These are phyloP conservation scores for Vidua macroura DNA, from an alignment of 2,113 vertebrate species.

Conservation along the genomic window DNA sequence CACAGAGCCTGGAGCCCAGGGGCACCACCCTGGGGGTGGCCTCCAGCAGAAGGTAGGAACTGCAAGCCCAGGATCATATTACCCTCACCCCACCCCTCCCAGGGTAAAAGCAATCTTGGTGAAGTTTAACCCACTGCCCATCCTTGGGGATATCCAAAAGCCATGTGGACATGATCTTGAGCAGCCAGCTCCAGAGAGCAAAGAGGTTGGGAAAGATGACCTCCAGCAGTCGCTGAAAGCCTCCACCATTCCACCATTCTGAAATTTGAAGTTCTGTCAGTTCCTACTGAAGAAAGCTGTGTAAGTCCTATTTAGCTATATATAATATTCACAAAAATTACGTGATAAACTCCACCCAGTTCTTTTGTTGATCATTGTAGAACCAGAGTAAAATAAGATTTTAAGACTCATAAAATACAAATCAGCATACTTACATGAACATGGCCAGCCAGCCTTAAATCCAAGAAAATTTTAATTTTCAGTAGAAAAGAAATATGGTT, in stretches of 20 bases:
- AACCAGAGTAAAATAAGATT: not conserved
- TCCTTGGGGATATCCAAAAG: not conserved
- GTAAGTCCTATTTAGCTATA: not conserved
- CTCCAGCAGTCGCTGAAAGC: not conserved
- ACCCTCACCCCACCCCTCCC: no score
- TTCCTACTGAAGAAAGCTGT: not conserved
- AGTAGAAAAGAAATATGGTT: not conserved
- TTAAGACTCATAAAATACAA: not conserved
- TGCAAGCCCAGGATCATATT: not conserved
- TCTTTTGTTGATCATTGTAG: not conserved
- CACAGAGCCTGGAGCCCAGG: not conserved
- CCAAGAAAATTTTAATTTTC: not conserved
- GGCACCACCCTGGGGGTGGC: accelerated
- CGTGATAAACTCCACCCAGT: not conserved
- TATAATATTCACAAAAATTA: not conserved
- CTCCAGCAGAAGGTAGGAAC: not conserved
- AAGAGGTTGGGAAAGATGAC: not conserved
- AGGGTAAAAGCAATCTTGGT: not conserved
- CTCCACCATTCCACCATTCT: not conserved
- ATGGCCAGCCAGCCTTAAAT: not conserved
- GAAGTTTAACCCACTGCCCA: not conserved
- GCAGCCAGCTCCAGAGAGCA: not conserved
- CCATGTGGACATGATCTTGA: not conserved
- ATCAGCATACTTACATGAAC: not conserved
- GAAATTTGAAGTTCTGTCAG: not conserved